Conservation (phyloP, 92 coral and sea anemone genomes). For the Umimayanthus chanpuru region DNA sequence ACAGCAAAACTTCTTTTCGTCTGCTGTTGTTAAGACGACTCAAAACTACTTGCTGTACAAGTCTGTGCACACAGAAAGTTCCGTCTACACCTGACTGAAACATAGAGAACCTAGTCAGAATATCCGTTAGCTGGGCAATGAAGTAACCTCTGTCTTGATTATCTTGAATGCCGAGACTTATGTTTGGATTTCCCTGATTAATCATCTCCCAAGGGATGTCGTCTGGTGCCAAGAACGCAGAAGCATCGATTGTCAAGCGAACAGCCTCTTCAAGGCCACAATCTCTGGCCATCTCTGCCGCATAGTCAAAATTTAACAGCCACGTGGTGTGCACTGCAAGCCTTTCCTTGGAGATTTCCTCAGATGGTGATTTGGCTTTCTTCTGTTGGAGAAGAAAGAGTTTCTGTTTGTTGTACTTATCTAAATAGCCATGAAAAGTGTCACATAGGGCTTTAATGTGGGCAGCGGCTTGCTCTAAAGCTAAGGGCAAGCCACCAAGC, state of each 20-base stretch:
- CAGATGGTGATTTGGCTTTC: slow-evolving; percentile 47
- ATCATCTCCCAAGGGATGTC: slow-evolving; percentile 42
- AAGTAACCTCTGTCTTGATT: slow-evolving; percentile 7
- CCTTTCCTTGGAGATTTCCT: slow-evolving; percentile 41
- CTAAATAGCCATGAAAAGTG: slow-evolving; percentile 35
- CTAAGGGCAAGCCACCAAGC: slow-evolving; percentile 62
- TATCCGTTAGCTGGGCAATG: slow-evolving; percentile 21
- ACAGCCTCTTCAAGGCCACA: slow-evolving; percentile 30
- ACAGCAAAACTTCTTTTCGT: background rate
- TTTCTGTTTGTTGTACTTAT: slow-evolving; percentile 38
- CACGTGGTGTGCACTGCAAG: slow-evolving; percentile 64
- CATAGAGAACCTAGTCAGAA: slow-evolving; percentile 39
- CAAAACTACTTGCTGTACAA: slow-evolving; percentile 42
- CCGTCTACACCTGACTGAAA: slow-evolving; percentile 17
- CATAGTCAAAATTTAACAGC: slow-evolving; percentile 56
- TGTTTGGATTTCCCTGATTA: slow-evolving; percentile 31
- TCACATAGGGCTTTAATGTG: slow-evolving; percentile 36
- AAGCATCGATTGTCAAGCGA: slow-evolving; percentile 24
- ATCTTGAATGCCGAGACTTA: background rate
- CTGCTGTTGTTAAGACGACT: slow-evolving; percentile 5
- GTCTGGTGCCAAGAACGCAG: slow-evolving; percentile 38
- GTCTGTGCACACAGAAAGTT: slow-evolving; percentile 35
- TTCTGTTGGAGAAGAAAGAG: slow-evolving; percentile 36
- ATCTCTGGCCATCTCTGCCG: slow-evolving; percentile 19
- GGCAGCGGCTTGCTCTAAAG: slow-evolving; percentile 67